A percentile compares a stretch with the other conserved stretches of the same genome.
These are phyloP conservation scores for Cyprinodon tularosa DNA, from an alignment of 2,113 vertebrate species.

Conservation along the genomic window DNA sequence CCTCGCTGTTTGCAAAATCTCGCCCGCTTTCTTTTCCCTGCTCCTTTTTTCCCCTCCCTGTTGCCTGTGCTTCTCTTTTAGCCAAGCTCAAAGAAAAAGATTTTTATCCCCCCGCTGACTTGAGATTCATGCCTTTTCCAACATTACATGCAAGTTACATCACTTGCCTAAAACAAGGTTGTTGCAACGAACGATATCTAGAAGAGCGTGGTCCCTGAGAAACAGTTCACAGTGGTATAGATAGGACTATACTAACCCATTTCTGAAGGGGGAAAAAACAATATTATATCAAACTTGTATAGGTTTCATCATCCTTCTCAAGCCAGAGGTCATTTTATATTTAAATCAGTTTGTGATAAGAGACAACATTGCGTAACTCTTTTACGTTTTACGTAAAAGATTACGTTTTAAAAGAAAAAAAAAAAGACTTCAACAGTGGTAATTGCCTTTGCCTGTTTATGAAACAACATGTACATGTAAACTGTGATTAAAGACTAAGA, in stretches of 20 bases:
- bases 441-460: slow-evolving; percentile 22
- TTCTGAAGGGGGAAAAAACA: slow-evolving; percentile 54
- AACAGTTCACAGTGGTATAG: slow-evolving; percentile 53
- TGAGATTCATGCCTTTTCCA: slow-evolving; percentile 61
- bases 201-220: slow-evolving; percentile 60
- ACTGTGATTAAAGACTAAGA: slow-evolving; percentile 40
- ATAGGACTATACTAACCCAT: slow-evolving; percentile 57
- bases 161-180: slow-evolving; percentile 75
- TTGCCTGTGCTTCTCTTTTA: slow-evolving; percentile 39
- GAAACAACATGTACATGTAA: slow-evolving; percentile 19
- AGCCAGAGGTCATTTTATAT: slow-evolving; percentile 50
- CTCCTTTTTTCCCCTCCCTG: slow-evolving; percentile 7
- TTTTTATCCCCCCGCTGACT: slow-evolving; percentile 71
- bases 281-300: slow-evolving; percentile 36
- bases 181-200: slow-evolving; percentile 69
- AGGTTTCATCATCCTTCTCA: slow-evolving; percentile 62
- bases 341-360: slow-evolving; percentile 47
- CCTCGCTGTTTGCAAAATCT: slow-evolving; percentile 63
- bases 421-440: slow-evolving; percentile 52
- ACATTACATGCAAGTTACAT: slow-evolving; percentile 79
- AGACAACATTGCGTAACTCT: slow-evolving; percentile 43
- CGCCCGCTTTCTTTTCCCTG: slow-evolving; percentile 19
- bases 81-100: slow-evolving; percentile 74
- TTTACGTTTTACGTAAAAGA: slow-evolving; percentile 17
- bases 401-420: slow-evolving; percentile 25